Percentiles rank a stretch among this genome's conserved stretches.
These are phyloP conservation scores for Drosophila neonasuta DNA, from an alignment of 2,888 invertebrate genomes.

Conservation along the genomic window DNA sequence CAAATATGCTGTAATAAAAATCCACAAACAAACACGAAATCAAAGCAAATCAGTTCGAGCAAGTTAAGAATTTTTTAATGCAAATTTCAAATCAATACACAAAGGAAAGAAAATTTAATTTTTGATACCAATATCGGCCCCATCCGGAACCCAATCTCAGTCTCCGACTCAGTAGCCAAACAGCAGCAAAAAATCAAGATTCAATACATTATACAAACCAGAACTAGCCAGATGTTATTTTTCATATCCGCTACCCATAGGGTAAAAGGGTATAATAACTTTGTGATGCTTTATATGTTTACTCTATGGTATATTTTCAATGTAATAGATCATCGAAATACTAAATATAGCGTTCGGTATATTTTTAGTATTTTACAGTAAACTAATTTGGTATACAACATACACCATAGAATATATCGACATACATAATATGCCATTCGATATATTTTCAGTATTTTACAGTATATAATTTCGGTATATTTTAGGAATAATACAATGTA, in stretches of 20 bases:
- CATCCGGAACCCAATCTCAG: constrained; percentile 2
- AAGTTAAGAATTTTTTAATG: constrained; percentile 2
- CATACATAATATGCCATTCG: too few relatives aligned
- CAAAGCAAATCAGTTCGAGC: constrained; percentile 29
- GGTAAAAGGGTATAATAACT: too few relatives aligned
- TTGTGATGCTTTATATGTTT: too few relatives aligned
- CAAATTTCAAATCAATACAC: constrained; percentile 1
- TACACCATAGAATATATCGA: too few relatives aligned
- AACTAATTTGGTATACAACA: too few relatives aligned
- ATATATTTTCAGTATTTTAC: too few relatives aligned
- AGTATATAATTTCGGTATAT: too few relatives aligned
- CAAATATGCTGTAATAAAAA: constrained; percentile 66
- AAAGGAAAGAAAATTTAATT: constrained; percentile 1
- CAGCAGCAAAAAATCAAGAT: constrained; percentile 23
- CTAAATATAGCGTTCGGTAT: too few relatives aligned
- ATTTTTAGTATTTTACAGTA: too few relatives aligned
- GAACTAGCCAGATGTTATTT: constrained; percentile 33
- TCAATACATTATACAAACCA: constrained; percentile 21
- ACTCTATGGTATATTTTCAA: too few relatives aligned
- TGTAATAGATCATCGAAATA: too few relatives aligned
- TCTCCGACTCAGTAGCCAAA: constrained; percentile 20
- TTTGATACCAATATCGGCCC: neutral
- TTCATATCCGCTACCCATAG: neutral
- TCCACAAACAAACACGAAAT: constrained; percentile 71
- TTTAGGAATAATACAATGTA: too few relatives aligned